Conservation (phyloP, 2,797 vertebrate genomes). For the Kryptolebias ocellatus region DNA sequence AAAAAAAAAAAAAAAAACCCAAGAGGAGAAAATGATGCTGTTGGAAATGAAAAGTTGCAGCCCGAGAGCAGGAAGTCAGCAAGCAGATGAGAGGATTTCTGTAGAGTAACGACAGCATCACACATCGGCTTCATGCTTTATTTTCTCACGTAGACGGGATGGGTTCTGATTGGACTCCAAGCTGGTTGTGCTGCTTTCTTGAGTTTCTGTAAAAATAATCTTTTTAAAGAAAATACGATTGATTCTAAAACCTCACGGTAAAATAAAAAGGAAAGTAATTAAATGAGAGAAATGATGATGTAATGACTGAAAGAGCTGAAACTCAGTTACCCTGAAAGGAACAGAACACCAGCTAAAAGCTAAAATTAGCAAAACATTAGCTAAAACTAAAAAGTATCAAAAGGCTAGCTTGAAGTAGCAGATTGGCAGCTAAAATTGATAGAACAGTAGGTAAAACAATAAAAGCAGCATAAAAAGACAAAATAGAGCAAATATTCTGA, state of each 20-base stretch:
- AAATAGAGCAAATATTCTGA: too few species aligned
- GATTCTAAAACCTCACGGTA: background rate
- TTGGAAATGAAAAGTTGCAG: constrained; percentile 15
- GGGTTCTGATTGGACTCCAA: too few species aligned
- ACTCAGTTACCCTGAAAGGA: background rate
- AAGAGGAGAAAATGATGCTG: constrained; percentile 26
- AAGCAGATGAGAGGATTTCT: constrained; percentile 54
- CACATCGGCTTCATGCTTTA: background rate
- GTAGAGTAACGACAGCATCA: constrained; percentile 18
- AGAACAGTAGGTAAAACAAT: too few species aligned
- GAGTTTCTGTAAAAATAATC: too few species aligned
- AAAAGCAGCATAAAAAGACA: too few species aligned
- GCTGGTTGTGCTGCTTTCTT: too few species aligned
- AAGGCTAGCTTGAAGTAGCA: too few species aligned
- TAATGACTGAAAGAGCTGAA: background rate
- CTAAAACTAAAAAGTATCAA: too few species aligned
- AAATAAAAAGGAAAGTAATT: constrained; percentile 3
- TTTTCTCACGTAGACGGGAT: background rate
- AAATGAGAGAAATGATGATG: background rate
- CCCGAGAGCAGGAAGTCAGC: constrained; percentile 46
- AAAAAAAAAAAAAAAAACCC: constrained; percentile 26
- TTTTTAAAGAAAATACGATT: constrained; percentile 10
- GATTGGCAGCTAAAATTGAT: too few species aligned
- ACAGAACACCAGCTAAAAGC: too few species aligned
- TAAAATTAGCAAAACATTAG: too few species aligned